Base-by-base conservation (phyloP, 2,888 invertebrate species). In the Catocala sponsa region DNA sequence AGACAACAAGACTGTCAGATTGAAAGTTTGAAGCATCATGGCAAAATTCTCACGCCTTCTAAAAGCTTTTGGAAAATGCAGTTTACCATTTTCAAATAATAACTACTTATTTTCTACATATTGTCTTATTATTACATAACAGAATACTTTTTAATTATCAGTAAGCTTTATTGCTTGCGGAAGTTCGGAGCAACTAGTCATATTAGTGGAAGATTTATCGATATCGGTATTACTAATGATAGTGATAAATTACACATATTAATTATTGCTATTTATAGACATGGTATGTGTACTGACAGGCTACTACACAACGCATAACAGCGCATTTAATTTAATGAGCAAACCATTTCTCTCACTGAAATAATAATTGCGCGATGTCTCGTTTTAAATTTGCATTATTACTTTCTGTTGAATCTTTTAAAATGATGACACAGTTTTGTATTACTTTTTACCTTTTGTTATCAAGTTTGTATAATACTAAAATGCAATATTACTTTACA, bases 401-500 rank as follows among this genome's bases (percentile, higher is more conserved):
- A 62, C 78, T 79, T 69, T 65, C 69, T 59, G 56, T 56, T 60
- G 49, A 42, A 53, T 52, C 48, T 63, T 62, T 57, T 54, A 53
- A 52, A 55, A 62, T 35, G 38, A 12, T 25, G 25, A 1, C 35
- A 38, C 35, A 38, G 35, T 38, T 38, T 38, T 38, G 35, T 7
- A 38, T 38, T 38, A 6, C 6, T 38, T 38, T 38, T 38, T 51
- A 32, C 6, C n/a, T 13, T 52, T 1, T 62, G 10, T 50, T 57
- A 50, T 51, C 46, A 11, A 52, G 25, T 57, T 10, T 54, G 52
- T 56, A 65, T 55, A 62, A 38, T 69, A 32, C 59, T 60, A 61
- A 71, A 79, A 68, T 63, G 64, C 60, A 71, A 63, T 72, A 49
- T 63, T 71, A 57, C 59, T 65, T 51, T 46, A 61, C 53, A 74